A percentile compares a stretch with the other conserved stretches of the same genome.
Evolutionary conservation across 2,888 invertebrate genomes (phyloP).

Genomic region (Cryptocephalus moraei): DNA sequence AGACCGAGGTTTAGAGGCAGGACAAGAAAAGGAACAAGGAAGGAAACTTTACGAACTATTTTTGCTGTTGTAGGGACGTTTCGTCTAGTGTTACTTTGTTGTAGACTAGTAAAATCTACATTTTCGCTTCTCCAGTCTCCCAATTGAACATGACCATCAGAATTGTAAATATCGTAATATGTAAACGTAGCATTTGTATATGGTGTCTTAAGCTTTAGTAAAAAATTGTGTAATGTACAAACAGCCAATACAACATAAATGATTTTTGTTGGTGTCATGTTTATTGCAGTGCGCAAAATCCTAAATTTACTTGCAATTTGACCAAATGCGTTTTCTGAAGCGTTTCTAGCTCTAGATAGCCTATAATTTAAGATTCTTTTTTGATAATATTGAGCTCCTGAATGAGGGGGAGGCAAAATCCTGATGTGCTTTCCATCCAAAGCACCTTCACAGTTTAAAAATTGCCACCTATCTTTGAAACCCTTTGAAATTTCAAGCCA

Average conservation of each 20-base stretch:
- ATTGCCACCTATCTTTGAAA: too few species aligned
- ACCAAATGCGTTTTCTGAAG: conserved; percentile 11
- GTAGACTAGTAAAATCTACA: conserved; percentile 5
- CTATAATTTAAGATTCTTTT: conserved; percentile 10
- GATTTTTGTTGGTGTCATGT: conserved; percentile 11
- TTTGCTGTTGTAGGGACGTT: conserved; percentile 4
- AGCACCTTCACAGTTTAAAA: too few species aligned
- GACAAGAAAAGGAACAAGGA: too few species aligned
- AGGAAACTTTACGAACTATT: conserved; percentile 3
- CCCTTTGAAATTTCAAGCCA: too few species aligned
- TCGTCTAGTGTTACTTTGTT: not conserved
- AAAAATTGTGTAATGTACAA: conserved; percentile 10
- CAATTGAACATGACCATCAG: conserved; percentile 8
- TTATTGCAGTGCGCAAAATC: conserved; percentile 10
- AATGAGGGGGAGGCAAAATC: too few species aligned
- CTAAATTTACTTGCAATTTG: conserved; percentile 7
- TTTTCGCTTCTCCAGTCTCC: conserved; percentile 8
- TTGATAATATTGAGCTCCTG: not conserved
- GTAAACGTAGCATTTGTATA: conserved; percentile 3
- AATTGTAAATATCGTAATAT: conserved; percentile 8
- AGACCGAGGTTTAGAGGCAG: too few species aligned
- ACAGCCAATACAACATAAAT: conserved; percentile 8
- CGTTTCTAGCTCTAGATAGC: conserved; percentile 7
- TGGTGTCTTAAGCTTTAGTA: conserved; percentile 1
- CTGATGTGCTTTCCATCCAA: too few species aligned